These are phyloP conservation scores for Mus pahari DNA, from an alignment of 2,113 vertebrate species.

Conservation along the genomic window DNA sequence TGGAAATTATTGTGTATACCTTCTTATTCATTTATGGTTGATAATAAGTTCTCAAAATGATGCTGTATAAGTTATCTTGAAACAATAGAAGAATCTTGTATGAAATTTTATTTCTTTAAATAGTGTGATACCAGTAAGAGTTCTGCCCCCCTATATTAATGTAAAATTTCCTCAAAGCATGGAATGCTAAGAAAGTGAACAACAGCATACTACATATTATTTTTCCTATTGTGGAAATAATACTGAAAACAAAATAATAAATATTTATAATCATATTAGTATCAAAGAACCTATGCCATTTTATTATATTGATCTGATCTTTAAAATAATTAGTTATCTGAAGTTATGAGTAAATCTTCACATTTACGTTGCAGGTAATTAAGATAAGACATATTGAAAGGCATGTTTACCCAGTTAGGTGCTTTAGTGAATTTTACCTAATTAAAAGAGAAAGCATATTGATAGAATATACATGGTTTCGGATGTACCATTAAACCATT, in stretches of 20 bases:
- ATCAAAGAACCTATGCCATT: background rate
- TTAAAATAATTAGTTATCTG: background rate
- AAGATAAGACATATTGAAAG: conserved; percentile 5
- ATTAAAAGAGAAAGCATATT: background rate
- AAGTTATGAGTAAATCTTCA: background rate
- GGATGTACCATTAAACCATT: background rate
- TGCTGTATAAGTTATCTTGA: background rate
- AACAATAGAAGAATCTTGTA: background rate
- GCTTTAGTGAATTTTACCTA: background rate
- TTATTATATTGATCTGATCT: background rate
- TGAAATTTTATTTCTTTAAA: conserved; percentile 15
- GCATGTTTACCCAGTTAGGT: background rate
- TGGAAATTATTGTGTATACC: conserved; percentile 18
- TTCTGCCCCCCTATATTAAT: background rate
- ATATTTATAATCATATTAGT: background rate
- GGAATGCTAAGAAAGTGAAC: background rate
- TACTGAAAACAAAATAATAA: background rate
- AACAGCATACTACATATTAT: background rate
- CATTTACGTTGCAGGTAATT: conserved; percentile 27
- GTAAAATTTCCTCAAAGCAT: conserved; percentile 19
- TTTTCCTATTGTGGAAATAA: background rate
- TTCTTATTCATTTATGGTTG: background rate
- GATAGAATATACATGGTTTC: background rate
- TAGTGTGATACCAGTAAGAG: background rate
- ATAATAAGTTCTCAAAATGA: background rate